Conservation (phyloP, 2,797 vertebrate genomes). For the Pseudopleuronectes americanus region DNA sequence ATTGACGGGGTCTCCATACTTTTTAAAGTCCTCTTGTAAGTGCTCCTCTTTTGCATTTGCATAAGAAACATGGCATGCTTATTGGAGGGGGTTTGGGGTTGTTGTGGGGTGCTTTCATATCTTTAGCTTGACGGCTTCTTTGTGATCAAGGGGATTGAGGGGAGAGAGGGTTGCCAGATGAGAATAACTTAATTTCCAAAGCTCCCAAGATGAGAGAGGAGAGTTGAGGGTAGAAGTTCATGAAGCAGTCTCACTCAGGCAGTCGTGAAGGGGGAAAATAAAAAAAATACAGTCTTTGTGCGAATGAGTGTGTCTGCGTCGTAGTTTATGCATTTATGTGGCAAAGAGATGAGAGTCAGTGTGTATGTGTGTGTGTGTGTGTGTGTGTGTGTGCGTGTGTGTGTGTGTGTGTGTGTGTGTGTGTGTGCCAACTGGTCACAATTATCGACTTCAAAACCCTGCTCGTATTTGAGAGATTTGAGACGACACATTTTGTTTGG, state of each 20-base stretch:
- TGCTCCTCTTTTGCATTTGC: conserved; percentile 93
- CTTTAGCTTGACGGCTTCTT: conserved; percentile 94
- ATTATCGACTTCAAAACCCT: conserved; percentile 51
- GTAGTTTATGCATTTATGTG: conserved; percentile 21
- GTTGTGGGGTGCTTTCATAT: conserved; percentile 91
- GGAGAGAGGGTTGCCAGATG: conserved; percentile 89
- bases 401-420: not conserved
- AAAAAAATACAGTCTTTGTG: conserved; percentile 20
- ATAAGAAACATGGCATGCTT: conserved; percentile 96
- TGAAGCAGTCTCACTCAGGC: conserved; percentile 62
- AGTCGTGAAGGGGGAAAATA: conserved; percentile 7
- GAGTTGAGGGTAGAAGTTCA: conserved; percentile 77
- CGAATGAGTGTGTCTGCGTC: conserved; percentile 15
- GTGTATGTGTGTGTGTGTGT: not conserved
- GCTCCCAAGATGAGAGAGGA: conserved; percentile 87
- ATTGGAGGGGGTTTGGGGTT: conserved; percentile 87
- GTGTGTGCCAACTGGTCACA: conserved; percentile 44
- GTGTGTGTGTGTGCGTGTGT: not conserved
- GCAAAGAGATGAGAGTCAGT: conserved; percentile 16
- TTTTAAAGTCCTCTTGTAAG: conserved; percentile 96
- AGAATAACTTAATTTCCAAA: conserved; percentile 97
- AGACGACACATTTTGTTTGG: conserved; percentile 1
- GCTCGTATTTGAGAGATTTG: conserved; percentile 38
- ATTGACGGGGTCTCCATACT: conserved; percentile 92
- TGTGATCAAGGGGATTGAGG: conserved; percentile 87